Conservation (phyloP, 2,113 vertebrate genomes). For the Tinamus guttatus region DNA sequence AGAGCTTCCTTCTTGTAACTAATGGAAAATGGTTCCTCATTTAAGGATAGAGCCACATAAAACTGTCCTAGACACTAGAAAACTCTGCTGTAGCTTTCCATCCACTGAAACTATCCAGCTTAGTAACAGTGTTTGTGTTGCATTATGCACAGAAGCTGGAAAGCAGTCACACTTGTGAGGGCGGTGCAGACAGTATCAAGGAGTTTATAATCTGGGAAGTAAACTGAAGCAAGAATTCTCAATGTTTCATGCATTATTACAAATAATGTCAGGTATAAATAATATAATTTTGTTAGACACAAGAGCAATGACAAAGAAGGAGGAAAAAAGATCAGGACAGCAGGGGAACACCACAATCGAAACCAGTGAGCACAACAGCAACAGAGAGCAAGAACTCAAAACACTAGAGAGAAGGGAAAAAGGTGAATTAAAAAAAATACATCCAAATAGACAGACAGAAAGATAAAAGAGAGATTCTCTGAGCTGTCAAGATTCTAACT, state of each 20-base stretch:
- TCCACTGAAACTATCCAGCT: not conserved
- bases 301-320: not conserved
- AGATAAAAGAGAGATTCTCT: not conserved
- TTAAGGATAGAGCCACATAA: not conserved
- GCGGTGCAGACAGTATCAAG: not conserved
- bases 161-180: not conserved
- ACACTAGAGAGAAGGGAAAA: not conserved
- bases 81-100: not conserved
- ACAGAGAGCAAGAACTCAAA: not conserved
- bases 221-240: not conserved
- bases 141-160: fast-evolving
- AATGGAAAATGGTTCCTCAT: not conserved
- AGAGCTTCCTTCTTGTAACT: not conserved
- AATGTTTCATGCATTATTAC: not conserved
- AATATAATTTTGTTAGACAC: not conserved
- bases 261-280: not conserved
- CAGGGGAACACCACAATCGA: not conserved
- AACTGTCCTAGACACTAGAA: not conserved
- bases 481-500: not conserved
- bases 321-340: not conserved
- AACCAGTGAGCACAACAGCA: not conserved
- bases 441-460: not conserved
- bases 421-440: not conserved
- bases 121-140: not conserved
- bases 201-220: not conserved